These are phyloP conservation scores for Nowickia ferox DNA, from an alignment of 2,888 invertebrate genomes.

Conservation along the genomic window DNA sequence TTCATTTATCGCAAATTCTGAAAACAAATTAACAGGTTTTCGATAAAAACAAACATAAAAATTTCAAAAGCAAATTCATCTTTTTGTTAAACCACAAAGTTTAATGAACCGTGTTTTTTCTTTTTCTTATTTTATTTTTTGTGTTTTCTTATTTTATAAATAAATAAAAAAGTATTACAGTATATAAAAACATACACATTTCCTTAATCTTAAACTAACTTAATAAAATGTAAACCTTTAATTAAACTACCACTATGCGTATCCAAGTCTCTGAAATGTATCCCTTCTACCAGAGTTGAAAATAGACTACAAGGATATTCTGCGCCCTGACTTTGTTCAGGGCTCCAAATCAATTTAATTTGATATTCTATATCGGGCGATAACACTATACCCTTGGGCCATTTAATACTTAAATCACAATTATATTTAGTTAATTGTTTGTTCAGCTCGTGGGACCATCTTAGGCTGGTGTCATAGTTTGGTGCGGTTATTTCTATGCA, in stretches of 20 bases:
- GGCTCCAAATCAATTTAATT: constrained; percentile 80
- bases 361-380: constrained; percentile 80
- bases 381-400: constrained; percentile 78
- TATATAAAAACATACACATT: background rate
- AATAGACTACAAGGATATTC: constrained; percentile 82
- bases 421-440: constrained; percentile 80
- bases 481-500: constrained; percentile 77
- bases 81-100: constrained; percentile 71
- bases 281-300: constrained; percentile 78
- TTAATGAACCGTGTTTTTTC: constrained; percentile 76
- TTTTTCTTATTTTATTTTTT: constrained; percentile 21
- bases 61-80: constrained; percentile 26
- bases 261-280: constrained; percentile 79
- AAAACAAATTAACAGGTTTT: constrained; percentile 73
- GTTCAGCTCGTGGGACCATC: constrained; percentile 77
- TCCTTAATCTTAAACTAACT: constrained; percentile 76
- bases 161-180: background rate
- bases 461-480: constrained; percentile 64
- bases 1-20: background rate
- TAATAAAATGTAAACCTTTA: constrained; percentile 80
- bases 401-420: constrained; percentile 80
- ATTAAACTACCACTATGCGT: constrained; percentile 79
- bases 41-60: constrained; percentile 30
- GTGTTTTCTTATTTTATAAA: constrained; percentile 16
- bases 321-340: constrained; percentile 78